Base-by-base conservation (phyloP, 1,140 invertebrate species). In the Paramacrobiotus metropolitanus region DNA sequence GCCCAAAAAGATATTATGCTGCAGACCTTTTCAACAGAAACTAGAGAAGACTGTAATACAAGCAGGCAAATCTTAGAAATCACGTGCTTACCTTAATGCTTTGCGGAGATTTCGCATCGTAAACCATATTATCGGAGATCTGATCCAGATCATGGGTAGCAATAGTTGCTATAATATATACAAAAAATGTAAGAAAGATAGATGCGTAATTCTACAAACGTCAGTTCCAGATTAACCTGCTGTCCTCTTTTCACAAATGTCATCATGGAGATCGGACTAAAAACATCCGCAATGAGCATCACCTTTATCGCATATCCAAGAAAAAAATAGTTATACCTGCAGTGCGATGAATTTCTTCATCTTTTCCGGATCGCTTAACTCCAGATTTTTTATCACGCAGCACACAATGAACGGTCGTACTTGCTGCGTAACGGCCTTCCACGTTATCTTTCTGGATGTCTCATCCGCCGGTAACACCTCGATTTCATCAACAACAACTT, bases 121-220 rank as follows among this genome's bases (percentile, higher is more conserved):
- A 86, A 1, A 72, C 72, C 29, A 86, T 68, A 61, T 81, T 76
- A 77, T 78, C 77, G 29, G 69, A 63, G 29, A 87, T 72, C 65
- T 80, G 79, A 29, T 73, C 74, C 59, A 85, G 70, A 72, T 88
- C 85, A 73, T 87, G 85, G 1, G 84, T 87, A 9, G 85, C 85
- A 64, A 88, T 83, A 1, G 85, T 87, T 2, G 83, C 83, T n/a
- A n/a, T n/a, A n/a, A n/a, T n/a, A n/a, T n/a, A n/a, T n/a, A n/a
- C n/a, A n/a, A n/a, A n/a, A n/a, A n/a, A n/a, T n/a, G n/a, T n/a
- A n/a, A n/a, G n/a, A n/a, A n/a, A n/a, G n/a, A n/a, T n/a, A n/a
- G n/a, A n/a, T n/a, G n/a, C n/a, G n/a, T n/a, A n/a, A n/a, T n/a
- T n/a, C n/a, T n/a, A n/a, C n/a, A n/a, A n/a, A n/a, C n/a, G n/a